Conservation (phyloP, 2,113 vertebrate genomes). For the Phoxinus phoxinus region DNA sequence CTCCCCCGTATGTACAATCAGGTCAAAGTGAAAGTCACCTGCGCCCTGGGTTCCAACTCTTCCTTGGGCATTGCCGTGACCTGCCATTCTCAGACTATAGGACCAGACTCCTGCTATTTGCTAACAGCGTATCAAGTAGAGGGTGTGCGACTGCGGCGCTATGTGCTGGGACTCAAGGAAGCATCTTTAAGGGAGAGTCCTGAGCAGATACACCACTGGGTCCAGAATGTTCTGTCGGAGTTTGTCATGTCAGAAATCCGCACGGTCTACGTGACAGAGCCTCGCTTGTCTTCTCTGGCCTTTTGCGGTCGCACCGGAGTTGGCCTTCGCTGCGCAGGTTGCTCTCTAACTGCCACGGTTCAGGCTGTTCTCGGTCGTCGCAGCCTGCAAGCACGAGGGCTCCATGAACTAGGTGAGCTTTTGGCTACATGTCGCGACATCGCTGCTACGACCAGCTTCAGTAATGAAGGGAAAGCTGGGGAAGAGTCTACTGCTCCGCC, state of each 20-base stretch:
- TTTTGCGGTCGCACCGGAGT: conserved; percentile 88
- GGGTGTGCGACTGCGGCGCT: conserved; percentile 90
- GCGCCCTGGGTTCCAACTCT: conserved; percentile 91
- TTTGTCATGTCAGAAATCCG: conserved; percentile 98
- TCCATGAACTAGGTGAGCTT: conserved; percentile 93
- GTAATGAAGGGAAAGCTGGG: conserved; percentile 69
- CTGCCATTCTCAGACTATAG: conserved; percentile 91
- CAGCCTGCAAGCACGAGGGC: conserved; percentile 93
- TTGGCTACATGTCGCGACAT: conserved; percentile 91
- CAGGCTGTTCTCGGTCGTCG: conserved; percentile 93
- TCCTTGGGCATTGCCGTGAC: conserved; percentile 95
- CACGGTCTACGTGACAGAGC: conserved; percentile 92
- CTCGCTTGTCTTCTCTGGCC: conserved; percentile 80
- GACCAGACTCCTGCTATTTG: conserved; percentile 91
- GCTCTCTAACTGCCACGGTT: conserved; percentile 91
- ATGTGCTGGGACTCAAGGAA: conserved; percentile 90
- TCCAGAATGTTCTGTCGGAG: conserved; percentile 96
- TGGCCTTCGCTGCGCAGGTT: conserved; percentile 92
- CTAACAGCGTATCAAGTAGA: conserved; percentile 95
- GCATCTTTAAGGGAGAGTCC: conserved; percentile 88
- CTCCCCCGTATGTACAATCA: conserved; percentile 99
- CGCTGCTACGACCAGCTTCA: conserved; percentile 86
- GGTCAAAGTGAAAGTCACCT: conserved; percentile 98
- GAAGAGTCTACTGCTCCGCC: conserved; percentile 82
- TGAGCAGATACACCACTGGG: conserved; percentile 96